Base-by-base conservation (phyloP, 1,140 invertebrate genomes). In the Colletes gigas region DNA sequence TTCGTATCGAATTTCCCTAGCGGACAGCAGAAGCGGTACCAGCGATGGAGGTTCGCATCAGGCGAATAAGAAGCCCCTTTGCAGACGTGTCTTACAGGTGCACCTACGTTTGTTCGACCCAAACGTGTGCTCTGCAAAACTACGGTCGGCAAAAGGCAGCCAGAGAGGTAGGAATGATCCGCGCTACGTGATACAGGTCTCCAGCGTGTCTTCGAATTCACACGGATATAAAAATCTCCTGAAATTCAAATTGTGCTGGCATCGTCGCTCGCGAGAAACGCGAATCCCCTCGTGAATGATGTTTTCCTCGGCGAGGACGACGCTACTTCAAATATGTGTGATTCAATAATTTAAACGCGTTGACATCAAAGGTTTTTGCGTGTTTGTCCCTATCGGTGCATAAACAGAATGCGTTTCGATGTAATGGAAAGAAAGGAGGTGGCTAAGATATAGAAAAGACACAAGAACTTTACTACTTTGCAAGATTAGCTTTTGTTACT, bases 1-100 rank as follows among this genome's bases (percentile, higher is more conserved):
- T 85, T 90, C 82, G 86, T 89, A 91, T 91, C 87, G 88, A 91
- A 92, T 92, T 92, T 92, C 90, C 89, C 90, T 88, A 88, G 89
- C 87, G 90, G 84, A 88, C 89, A 85, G 81, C 81, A 84, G 81
- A 81, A 86, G 71, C 82, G 78, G 84, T 66, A 79, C 80, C 81
- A 86, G 83, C 79, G 81, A 87, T 81, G 84, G 76, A 74, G 67
- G 83, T 87, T 86, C 85, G 82, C 85, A 72, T 81, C 81, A 78
- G 75, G 83, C 83, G 83, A 82, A 88, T 85, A 88, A 88, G 85
- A 86, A 85, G 81, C 76, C 68, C 77, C 77, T 89, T 85, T 85
- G 81, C 82, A 77, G 70, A 75, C 70, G 82, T 76, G 84, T 88
- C 83, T 66, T 68, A n/a, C 54, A 39, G 72, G 62, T 78, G 65